Evolutionary conservation across 2,113 vertebrate species (phyloP).

Genomic region (Dicaeum eximium): DNA sequence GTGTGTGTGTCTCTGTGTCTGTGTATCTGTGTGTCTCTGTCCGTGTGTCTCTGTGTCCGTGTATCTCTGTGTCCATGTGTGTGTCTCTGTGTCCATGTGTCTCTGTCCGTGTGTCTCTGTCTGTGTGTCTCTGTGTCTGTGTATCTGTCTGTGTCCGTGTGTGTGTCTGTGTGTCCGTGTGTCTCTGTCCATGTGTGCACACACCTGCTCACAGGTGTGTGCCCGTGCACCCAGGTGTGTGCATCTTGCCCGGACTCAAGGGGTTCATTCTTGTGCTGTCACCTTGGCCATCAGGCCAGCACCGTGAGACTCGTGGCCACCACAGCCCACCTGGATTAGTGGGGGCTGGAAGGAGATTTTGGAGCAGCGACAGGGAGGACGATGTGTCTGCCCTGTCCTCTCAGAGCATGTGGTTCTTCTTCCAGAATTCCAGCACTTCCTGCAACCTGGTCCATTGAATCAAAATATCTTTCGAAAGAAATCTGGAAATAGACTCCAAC

Average conservation of each 20-base stretch:
- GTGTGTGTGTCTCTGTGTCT: background rate
- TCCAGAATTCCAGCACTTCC: background rate
- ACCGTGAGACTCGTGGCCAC: fast-evolving
- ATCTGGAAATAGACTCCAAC: constrained; percentile 20
- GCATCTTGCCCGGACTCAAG: fast-evolving
- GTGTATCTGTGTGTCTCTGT: background rate
- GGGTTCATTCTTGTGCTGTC: background rate
- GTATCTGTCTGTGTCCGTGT: background rate
- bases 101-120: too few relatives aligned
- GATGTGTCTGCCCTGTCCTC: background rate
- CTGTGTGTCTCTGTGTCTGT: background rate
- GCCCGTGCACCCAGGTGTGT: too few relatives aligned
- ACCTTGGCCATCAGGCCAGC: fast-evolving
- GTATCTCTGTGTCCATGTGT: background rate
- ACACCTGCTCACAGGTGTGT: fast-evolving
- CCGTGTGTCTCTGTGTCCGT: background rate
- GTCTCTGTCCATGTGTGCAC: fast-evolving
- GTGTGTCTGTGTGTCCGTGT: background rate
- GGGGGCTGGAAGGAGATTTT: background rate
- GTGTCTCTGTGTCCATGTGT: background rate
- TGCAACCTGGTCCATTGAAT: background rate
- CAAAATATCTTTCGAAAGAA: constrained; percentile 8
- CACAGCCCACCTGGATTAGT: fast-evolving
- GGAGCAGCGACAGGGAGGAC: fast-evolving
- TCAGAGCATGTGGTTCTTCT: background rate